These are phyloP conservation scores for Tetramorium simillimum DNA, from an alignment of 1,140 invertebrate species.

Conservation along the genomic window DNA sequence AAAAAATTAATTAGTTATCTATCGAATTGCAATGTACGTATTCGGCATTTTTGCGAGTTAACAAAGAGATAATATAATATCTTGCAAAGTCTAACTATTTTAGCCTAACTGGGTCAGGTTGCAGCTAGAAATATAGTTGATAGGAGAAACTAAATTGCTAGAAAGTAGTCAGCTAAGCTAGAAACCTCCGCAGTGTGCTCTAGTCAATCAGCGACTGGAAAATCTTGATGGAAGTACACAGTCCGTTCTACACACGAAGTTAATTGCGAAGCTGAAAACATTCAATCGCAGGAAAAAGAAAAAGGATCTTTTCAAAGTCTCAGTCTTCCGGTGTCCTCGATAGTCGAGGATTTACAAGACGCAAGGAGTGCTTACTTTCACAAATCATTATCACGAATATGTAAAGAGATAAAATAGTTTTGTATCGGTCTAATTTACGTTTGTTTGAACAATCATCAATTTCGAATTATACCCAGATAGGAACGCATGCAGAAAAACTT, in stretches of 20 bases:
- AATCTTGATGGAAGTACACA: conserved; percentile 14
- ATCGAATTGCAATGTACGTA: not conserved
- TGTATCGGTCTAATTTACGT: not conserved
- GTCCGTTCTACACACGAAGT: not conserved
- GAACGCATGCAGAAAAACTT: too few species aligned
- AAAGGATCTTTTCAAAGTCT: not conserved
- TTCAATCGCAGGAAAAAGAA: not conserved
- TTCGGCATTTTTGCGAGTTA: not conserved
- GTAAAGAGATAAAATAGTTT: not conserved
- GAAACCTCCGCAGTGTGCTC: conserved; percentile 31
- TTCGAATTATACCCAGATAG: too few species aligned
- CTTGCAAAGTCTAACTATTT: not conserved
- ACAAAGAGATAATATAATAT: not conserved
- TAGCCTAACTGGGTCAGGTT: not conserved
- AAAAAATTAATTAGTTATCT: not conserved
- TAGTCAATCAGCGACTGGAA: conserved; percentile 45
- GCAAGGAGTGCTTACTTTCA: not conserved
- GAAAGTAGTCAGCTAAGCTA: conserved; percentile 59
- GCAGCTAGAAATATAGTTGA: conserved; percentile 7
- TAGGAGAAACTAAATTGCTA: conserved; percentile 58
- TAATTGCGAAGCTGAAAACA: not conserved
- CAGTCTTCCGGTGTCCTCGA: not conserved
- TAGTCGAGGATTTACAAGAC: not conserved
- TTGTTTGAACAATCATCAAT: not conserved
- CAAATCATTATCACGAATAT: not conserved